Evolutionary conservation across 1,140 invertebrate genomes (phyloP), one percentile per base, ranked within the genome.

Genomic region (Brachionus rotundiformis): DNA sequence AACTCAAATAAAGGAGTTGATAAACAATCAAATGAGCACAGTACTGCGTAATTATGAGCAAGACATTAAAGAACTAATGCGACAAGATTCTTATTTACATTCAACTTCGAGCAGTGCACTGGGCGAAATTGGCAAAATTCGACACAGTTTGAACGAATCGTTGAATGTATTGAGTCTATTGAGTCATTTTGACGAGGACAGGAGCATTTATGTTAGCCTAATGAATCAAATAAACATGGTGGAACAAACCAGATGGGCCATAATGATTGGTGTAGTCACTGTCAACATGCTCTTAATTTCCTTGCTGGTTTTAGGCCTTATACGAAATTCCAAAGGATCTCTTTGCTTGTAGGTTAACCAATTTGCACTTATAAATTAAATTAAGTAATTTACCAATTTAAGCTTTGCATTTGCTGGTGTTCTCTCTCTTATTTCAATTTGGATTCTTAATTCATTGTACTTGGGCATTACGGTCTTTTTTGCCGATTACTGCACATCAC

Each of bases 371-470:
- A 25, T 79, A 25, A 10, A 11, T 36, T n/a, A 49, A 63, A 59
- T 19, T 36, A 19, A 33, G 11, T 63, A 23, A 19, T 63, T 19
- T 47, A 23, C 16, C 2, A 54, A 54, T 75, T 3, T 76, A 59
- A 79, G 76, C 11, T 79, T 79, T 79, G 76, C 76, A 8, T 79
- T 79, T 25, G 76, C 76, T 31, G 76, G 47, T 8, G 76, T 79
- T 16, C 36, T 79, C 11, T 79, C 76, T 6, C 25, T 79, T n/a
- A 79, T 79, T 11, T 59, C 76, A 31, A 59, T 79, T 31, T 79
- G 76, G 76, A 39, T 79, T 36, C 36, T 79, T 13, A 79, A 79
- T 79, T 25, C 76, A 19, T 7, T 79, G 1, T 79, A 79, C 59
- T 39, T 79, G 76, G 76, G 47, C n/a, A 59, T 79, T 23, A 79